Evolutionary conservation across 1,140 invertebrate genomes (phyloP).

Genomic region (Drosophila teissieri): DNA sequence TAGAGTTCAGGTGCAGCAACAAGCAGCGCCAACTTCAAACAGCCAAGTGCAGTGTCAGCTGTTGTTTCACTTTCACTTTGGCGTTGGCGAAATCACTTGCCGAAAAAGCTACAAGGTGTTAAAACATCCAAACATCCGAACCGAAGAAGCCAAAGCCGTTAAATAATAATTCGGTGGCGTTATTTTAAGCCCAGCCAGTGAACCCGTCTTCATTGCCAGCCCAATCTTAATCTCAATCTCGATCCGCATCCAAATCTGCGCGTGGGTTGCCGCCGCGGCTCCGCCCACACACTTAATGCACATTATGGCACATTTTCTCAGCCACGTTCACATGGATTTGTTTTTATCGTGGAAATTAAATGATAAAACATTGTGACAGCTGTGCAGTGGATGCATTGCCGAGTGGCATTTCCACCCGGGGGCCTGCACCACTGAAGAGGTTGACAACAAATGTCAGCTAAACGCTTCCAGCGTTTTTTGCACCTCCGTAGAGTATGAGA

Average conservation of each 20-base stretch:
- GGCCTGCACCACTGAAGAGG: constrained; percentile 40
- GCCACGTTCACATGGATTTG: constrained; percentile 68
- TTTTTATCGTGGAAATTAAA: constrained; percentile 83
- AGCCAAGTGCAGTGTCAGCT: constrained; percentile 75
- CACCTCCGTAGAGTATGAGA: background rate
- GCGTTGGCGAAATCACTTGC: constrained; percentile 74
- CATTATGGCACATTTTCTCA: constrained; percentile 1
- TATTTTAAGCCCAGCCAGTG: constrained; percentile 66
- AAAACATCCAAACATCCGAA: constrained; percentile 49
- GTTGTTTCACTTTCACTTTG: constrained; percentile 71
- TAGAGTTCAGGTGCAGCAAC: constrained; percentile 77
- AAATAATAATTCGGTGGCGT: constrained; percentile 76
- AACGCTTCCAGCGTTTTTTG: constrained; percentile 60
- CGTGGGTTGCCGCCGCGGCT: constrained; percentile 17
- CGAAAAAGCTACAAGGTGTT: constrained; percentile 60
- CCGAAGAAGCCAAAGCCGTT: constrained; percentile 64
- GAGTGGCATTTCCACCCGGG: constrained; percentile 66
- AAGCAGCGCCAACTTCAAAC: constrained; percentile 58
- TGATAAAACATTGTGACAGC: constrained; percentile 83
- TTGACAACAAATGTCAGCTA: constrained; percentile 77
- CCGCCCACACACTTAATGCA: constrained; percentile 34
- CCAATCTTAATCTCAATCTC: constrained; percentile 6
- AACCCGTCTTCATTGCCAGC: constrained; percentile 18
- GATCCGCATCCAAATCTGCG: constrained; percentile 2
- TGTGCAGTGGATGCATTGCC: constrained; percentile 48